Conservation (phyloP, 2,113 vertebrate species). For the Misgurnus anguillicaudatus region DNA sequence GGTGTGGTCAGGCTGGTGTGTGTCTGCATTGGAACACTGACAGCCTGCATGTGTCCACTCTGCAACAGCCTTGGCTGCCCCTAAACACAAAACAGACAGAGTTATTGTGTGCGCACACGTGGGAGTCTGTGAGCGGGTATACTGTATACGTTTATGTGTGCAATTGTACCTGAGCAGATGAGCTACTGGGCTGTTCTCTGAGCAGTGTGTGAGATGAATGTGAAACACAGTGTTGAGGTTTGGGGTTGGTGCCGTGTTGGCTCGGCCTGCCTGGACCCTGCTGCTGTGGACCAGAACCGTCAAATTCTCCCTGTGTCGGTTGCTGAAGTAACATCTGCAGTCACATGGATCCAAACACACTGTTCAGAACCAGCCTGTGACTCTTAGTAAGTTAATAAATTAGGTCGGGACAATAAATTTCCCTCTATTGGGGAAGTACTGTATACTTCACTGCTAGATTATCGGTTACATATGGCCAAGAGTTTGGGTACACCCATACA, state of each 20-base stretch:
- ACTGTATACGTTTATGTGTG: not conserved
- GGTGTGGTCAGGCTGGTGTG: conserved; percentile 73
- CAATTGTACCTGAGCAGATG: conserved; percentile 74
- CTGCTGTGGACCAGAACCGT: conserved; percentile 58
- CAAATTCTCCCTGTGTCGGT: conserved; percentile 62
- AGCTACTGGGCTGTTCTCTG: conserved; percentile 69
- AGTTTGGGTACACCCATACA: too few relatives aligned
- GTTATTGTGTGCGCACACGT: not conserved
- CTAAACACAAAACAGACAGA: conserved; percentile 43
- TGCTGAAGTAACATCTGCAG: conserved; percentile 83
- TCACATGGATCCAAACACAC: not conserved
- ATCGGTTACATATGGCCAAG: too few relatives aligned
- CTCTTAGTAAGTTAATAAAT: too few relatives aligned
- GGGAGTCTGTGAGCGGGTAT: not conserved
- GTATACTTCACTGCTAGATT: too few relatives aligned
- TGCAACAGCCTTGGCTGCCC: conserved; percentile 66
- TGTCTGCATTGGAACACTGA: conserved; percentile 69
- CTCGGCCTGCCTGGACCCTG: conserved; percentile 63
- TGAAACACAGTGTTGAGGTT: conserved; percentile 65
- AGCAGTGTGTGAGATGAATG: conserved; percentile 65
- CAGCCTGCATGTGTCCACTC: conserved; percentile 66
- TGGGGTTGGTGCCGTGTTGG: conserved; percentile 60
- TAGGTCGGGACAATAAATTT: too few relatives aligned
- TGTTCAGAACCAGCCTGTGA: not conserved
- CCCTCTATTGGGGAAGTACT: too few relatives aligned